Conservation (phyloP, 2,888 invertebrate genomes). For the Mechanitis mazaeus region DNA sequence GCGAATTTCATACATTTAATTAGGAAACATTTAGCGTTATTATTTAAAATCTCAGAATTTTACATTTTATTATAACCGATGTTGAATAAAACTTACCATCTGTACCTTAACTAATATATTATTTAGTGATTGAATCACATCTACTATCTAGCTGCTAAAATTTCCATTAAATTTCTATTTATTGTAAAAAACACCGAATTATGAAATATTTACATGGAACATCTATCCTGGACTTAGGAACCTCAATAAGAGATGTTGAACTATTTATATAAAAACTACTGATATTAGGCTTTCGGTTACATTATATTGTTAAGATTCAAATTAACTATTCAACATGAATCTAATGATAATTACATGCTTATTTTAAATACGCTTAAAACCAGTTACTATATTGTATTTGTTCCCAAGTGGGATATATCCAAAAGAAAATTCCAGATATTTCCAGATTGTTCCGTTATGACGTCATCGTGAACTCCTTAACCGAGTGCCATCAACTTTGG, state of each 20-base stretch:
- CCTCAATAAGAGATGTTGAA: conserved; percentile 13
- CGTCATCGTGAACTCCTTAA: conserved; percentile 74
- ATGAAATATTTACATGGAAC: conserved; percentile 22
- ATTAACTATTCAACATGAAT: conserved; percentile 1
- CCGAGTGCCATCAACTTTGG: conserved; percentile 53
- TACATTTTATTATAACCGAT: conserved; percentile 10
- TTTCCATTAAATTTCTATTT: conserved; percentile 22
- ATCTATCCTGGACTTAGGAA: conserved; percentile 17
- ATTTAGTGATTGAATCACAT: conserved; percentile 26
- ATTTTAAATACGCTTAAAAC: conserved; percentile 4
- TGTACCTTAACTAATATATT: conserved; percentile 19
- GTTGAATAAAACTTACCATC: conserved; percentile 22
- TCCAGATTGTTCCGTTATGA: conserved; percentile 29
- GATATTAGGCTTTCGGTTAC: conserved; percentile 6
- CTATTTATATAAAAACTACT: conserved; percentile 10
- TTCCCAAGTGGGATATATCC: conserved; percentile 18
- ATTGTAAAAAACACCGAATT: conserved; percentile 17
- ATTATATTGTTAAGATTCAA: background rate
- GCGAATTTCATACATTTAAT: conserved; percentile 16
- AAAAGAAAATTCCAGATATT: conserved; percentile 29
- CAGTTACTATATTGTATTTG: conserved; percentile 10
- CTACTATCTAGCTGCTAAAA: conserved; percentile 27
- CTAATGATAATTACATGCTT: background rate
- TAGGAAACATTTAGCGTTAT: conserved; percentile 4
- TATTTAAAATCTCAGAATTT: conserved; percentile 20